phyloP scores from a whole-genome alignment of 2,888 invertebrate genomes.

The Thymelicus lineola region DNA sequence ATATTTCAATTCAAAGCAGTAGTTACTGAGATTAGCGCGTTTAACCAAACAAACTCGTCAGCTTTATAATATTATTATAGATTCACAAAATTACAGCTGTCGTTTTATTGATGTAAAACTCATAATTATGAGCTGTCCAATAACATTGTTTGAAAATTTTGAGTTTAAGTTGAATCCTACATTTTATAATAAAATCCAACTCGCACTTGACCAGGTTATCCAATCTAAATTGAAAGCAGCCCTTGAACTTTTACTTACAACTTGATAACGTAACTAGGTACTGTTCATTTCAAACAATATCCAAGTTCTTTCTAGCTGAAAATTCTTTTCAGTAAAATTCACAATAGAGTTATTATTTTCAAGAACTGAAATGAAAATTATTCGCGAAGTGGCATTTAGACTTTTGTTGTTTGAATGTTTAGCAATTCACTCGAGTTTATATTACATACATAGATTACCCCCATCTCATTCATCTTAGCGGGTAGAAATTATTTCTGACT shows the following conservation, averaged over 20 bases:
- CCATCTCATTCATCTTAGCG: too few relatives aligned
- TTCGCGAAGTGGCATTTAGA: constrained; percentile 11
- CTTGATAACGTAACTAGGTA: constrained; percentile 3
- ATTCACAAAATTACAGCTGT: too few relatives aligned
- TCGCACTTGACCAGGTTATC: background rate
- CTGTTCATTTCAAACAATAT: constrained; percentile 12
- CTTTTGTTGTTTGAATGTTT: constrained; percentile 16
- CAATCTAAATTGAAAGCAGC: constrained; percentile 11
- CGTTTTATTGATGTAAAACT: too few relatives aligned
- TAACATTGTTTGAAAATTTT: too few relatives aligned
- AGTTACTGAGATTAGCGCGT: too few relatives aligned
- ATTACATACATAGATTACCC: too few relatives aligned
- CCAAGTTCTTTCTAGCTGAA: constrained; percentile 10
- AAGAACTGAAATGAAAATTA: constrained; percentile 18
- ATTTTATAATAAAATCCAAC: too few relatives aligned
- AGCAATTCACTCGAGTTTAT: background rate
- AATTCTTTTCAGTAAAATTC: constrained; percentile 24
- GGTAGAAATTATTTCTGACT: background rate
- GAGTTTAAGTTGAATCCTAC: too few relatives aligned
- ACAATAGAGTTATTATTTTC: constrained; percentile 19
- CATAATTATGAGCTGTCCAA: too few relatives aligned
- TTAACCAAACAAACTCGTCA: too few relatives aligned
- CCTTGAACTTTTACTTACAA: constrained; percentile 8
- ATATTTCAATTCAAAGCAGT: too few relatives aligned
- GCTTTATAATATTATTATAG: too few relatives aligned